phyloP scores from a whole-genome alignment of 2,113 vertebrate species.

The Psilopsiagon aurifrons region DNA sequence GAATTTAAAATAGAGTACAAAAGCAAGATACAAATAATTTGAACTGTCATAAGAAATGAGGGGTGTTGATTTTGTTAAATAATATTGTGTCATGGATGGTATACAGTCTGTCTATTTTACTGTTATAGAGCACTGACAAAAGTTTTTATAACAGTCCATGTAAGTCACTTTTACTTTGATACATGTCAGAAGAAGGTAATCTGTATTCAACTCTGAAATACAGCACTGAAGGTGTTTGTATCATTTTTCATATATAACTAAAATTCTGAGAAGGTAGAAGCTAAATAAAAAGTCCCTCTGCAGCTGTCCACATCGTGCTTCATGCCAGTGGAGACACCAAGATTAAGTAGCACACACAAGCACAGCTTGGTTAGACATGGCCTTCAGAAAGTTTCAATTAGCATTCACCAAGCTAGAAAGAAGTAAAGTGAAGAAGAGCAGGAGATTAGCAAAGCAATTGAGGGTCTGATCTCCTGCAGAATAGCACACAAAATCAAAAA shows the following conservation, averaged over 20 bases:
- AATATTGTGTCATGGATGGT: background rate
- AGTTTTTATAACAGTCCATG: background rate
- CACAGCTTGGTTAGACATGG: background rate
- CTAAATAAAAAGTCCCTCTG: background rate
- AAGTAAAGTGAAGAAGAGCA: background rate
- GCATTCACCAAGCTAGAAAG: background rate
- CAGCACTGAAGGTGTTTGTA: background rate
- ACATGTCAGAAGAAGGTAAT: background rate
- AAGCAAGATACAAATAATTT: background rate
- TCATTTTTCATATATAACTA: background rate
- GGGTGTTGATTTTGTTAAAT: background rate
- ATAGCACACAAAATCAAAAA: background rate
- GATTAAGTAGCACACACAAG: background rate
- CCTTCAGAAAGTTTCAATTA: background rate
- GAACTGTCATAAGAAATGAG: background rate
- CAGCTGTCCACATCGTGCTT: background rate
- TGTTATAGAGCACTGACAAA: background rate
- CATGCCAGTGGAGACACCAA: background rate
- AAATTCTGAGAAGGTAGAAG: background rate
- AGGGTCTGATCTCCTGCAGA: background rate
- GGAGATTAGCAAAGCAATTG: background rate
- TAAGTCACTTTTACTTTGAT: background rate
- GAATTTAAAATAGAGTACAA: background rate
- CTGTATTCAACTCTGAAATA: background rate
- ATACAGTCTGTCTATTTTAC: background rate